Percentiles rank a stretch among this genome's conserved stretches.
Evolutionary conservation across 2,113 vertebrate species (phyloP).

Genomic region (Ophiodon elongatus): DNA sequence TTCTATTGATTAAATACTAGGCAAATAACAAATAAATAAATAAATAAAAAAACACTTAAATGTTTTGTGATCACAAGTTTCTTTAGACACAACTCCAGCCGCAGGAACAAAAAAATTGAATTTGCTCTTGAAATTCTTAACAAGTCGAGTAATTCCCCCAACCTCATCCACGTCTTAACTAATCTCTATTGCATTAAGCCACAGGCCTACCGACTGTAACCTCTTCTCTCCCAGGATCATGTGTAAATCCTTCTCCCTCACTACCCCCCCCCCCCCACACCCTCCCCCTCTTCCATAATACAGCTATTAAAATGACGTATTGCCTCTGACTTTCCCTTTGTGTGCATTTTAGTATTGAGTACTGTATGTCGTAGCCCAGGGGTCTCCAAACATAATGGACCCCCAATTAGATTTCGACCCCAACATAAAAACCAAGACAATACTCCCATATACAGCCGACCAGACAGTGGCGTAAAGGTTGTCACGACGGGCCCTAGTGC

Average conservation of each 20-base stretch:
- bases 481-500: neutral
- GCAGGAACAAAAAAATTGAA: neutral
- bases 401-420: slow-evolving; percentile 27
- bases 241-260: neutral
- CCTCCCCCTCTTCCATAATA: neutral
- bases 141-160: neutral
- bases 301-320: slow-evolving; percentile 6
- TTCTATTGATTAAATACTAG: neutral
- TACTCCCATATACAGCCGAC: neutral
- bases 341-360: neutral
- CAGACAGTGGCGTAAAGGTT: too few relatives aligned
- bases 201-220: neutral
- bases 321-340: neutral
- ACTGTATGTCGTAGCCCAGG: neutral
- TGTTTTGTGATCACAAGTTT: neutral
- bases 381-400: neutral
- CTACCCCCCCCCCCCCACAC: neutral
- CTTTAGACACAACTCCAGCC: neutral
- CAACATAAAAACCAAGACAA: slow-evolving; percentile 24
- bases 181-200: neutral
- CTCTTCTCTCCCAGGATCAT: neutral
- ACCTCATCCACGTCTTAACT: neutral
- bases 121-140: neutral
- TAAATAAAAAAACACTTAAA: neutral
- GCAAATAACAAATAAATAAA: neutral